Conservation (phyloP, 2,888 invertebrate genomes). For the Pelosia muscerda region DNA sequence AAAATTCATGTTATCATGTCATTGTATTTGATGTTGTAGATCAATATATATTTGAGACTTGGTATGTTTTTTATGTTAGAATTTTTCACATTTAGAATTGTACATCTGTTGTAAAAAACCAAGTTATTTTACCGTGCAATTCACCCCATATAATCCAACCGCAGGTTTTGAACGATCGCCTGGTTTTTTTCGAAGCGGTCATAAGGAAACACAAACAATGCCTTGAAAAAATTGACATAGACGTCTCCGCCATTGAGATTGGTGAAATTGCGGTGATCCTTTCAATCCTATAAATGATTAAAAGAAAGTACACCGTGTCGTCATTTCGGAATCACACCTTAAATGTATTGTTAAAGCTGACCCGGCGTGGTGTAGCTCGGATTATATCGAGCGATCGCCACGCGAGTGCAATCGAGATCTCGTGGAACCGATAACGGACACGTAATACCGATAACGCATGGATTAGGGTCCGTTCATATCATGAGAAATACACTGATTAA, state of each 20-base stretch:
- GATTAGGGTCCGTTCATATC: constrained; percentile 38
- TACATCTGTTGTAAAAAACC: too few species aligned
- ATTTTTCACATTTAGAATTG: neutral
- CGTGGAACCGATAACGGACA: constrained; percentile 60
- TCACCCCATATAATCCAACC: too few species aligned
- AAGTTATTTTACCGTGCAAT: too few species aligned
- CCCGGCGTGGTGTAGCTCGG: constrained; percentile 24
- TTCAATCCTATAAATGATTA: too few species aligned
- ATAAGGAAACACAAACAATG: too few species aligned
- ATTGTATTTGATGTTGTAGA: neutral
- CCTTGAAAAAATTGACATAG: too few species aligned
- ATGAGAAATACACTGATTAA: constrained; percentile 6
- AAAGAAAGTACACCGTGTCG: neutral
- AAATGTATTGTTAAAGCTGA: constrained; percentile 19
- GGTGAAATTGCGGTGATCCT: too few species aligned
- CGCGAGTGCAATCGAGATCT: constrained; percentile 60
- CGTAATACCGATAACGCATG: constrained; percentile 59
- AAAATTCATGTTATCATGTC: too few species aligned
- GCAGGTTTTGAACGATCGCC: too few species aligned
- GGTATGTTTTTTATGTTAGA: neutral
- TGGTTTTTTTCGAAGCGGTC: too few species aligned
- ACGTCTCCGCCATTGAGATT: too few species aligned
- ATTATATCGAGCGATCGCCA: constrained; percentile 50
- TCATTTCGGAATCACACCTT: constrained; percentile 13
- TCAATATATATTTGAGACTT: neutral